Evolutionary conservation across 2,113 vertebrate species (phyloP), one percentile per base, ranked within the genome.

Genomic region (Zosterops pallidus): DNA sequence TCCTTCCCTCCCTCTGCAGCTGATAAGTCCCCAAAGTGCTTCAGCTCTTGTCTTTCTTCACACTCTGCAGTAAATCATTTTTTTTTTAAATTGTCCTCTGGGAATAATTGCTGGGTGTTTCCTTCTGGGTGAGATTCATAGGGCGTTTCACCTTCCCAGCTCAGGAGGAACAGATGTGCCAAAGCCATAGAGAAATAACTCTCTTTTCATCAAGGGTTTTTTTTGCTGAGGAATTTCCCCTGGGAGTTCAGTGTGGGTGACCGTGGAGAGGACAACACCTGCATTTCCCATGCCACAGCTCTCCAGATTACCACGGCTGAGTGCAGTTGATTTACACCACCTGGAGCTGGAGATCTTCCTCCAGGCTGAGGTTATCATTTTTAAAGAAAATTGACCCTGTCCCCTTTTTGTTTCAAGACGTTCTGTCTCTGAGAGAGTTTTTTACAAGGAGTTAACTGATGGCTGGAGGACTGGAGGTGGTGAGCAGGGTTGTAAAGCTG

Each of bases 371-470:
- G 85, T 93, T 95, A 95, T 96, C 80, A 9, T 71, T 91, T 71
- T 69, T 33, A 44, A 53, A 33, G 83, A 52, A 68, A 77, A 81
- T n/a, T 26, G 80, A 93, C 76, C 56, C 65, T 53, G 42, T 75
- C 69, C 60, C 62, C 81, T 92, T 81, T 92, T 81, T 68, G 76
- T 92, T 92, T 86, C 90, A 60, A 70, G 35, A 83, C 79, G n/a
- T 80, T 88, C 44, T 62, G 79, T 86, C 92, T 94, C 90, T 31
- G 21, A n/a, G 67, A 86, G 68, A 44, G 37, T 62, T 68, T 71
- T 91, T 95, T 65, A 96, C 87, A 86, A 83, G 85, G 85, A 95
- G 94, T 31, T 41, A 78, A 90, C 68, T n/a, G 78, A 77, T 55
- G 81, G 90, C 90, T 83, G 76, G 41, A 78, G 70, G 82, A 41